Evolutionary conservation across 2,797 vertebrate genomes (phyloP), one percentile per base, ranked within the genome.

Genomic region (Semaprochilodus insignis): DNA sequence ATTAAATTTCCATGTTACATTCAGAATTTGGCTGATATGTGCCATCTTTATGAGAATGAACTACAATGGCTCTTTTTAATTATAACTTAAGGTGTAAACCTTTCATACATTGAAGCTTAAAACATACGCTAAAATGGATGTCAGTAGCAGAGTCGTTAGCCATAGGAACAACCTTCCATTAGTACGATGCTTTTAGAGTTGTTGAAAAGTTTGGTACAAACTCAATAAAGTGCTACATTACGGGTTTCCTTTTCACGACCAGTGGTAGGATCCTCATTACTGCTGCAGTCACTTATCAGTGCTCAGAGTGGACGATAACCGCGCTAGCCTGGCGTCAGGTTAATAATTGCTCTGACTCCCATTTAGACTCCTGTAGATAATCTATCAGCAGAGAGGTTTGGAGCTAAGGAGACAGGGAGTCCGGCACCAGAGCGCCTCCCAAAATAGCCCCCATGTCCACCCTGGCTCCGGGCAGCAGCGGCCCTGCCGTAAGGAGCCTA

Each of bases 381-480:
- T 91, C 91, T 94, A 92, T 94, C 92, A 92, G 93, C 86, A 89
- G 90, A 91, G 65, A 89, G 73, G 91, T 91, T 83, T 80, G 91
- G 75, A 86, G 76, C 84, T 81, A 76, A 89, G 93, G 66, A 95
- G 93, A 96, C 94, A 95, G 95, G 89, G 93, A 93, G 87, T 94
- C 79, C 92, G 93, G 93, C 95, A 96, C 95, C 95, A 95, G 94
- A 96, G 94, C 93, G 90, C 94, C 94, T 95, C 95, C 94, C 87
- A 95, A 96, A 96, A 95, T 94, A 94, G 91, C 92, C 90, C 85
- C 87, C 86, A 90, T 91, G 90, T 92, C 93, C 92, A 89, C 91
- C 92, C 93, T 88, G 93, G 93, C 91, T 86, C 55, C 48, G 83
- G 90, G 91, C 92, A 91, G 86, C 86, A 63, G 88, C 89, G 83